Percentiles rank a stretch among this genome's conserved stretches.
These are phyloP conservation scores for Cettia cetti DNA, from an alignment of 2,113 vertebrate genomes.

Conservation along the genomic window DNA sequence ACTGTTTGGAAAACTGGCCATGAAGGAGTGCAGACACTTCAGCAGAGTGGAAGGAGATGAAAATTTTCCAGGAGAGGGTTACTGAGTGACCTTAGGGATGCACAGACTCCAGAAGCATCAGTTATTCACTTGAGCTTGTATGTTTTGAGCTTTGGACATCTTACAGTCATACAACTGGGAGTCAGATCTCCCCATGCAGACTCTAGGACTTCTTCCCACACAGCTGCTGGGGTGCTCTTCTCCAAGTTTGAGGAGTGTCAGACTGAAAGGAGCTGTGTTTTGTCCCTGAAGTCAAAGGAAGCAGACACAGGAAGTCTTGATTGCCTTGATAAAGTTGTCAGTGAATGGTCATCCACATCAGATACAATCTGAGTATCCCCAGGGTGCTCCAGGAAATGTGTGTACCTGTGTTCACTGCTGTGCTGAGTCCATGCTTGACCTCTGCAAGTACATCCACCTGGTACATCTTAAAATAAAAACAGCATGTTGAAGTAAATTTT, in stretches of 20 bases:
- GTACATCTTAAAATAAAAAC: not conserved
- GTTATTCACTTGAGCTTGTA: rapidly evolving
- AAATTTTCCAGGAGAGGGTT: not conserved
- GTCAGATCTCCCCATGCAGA: not conserved
- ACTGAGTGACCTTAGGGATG: not conserved
- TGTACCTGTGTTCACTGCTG: not conserved
- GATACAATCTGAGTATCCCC: not conserved
- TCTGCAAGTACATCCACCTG: not conserved
- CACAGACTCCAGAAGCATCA: not conserved
- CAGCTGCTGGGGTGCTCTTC: not conserved
- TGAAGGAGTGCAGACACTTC: not conserved
- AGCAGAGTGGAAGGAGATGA: not conserved
- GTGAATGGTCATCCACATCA: not conserved
- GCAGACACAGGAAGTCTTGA: not conserved
- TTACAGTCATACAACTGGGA: not conserved
- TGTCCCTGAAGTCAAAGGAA: not conserved
- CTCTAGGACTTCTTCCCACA: not conserved
- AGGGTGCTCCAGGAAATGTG: not conserved
- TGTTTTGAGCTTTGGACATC: not conserved
- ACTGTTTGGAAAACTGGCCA: not conserved
- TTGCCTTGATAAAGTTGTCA: not conserved
- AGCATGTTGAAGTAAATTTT: not conserved
- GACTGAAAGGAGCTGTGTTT: not conserved
- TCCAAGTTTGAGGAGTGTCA: not conserved
- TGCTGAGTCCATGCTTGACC: not conserved